Base-by-base conservation (phyloP, 2,888 invertebrate species). In the Rhodophaea formosa region DNA sequence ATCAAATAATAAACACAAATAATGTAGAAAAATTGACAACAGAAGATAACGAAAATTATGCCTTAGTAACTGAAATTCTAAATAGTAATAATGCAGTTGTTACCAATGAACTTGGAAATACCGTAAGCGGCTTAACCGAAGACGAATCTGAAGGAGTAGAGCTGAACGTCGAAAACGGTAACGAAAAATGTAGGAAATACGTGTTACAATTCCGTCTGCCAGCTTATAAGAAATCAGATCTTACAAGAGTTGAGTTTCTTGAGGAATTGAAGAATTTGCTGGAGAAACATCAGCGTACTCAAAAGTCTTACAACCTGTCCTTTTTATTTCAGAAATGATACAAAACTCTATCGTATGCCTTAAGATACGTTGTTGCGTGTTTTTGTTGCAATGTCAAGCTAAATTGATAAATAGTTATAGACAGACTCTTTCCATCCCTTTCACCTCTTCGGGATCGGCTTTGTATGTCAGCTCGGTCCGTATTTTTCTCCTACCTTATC, bases 311-410 rank as follows among this genome's bases (percentile, higher is more conserved):
- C 14, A 49, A 49, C 30, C 15, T 49, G 14, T 49, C 47, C 14
- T 49, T 49, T 30, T 30, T 49, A 15, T 49, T 49, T 23, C 29
- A 46, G 12, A 46, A 23, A 46, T 49, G 8, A 49, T 8, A 46
- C 2, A 46, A 8, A 17, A 46, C 6, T 3, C 44, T 43, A 39
- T 12, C 42, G 15, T 8, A 23, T 23, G 23, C 23, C 5, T 23
- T 23, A 5, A 2, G 23, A 23, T 23, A 23, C 3, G 23, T 23
- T 23, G 23, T 23, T 23, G 23, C 23, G 5, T 23, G 5, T 23
- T 23, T 23, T 23, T 23, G 2, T 23, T 23, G 5, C 23, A 23
- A 5, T 23, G 23, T 23, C 23, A 23, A 23, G 23, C 23, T 23
- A 23, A 23, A 23, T 3, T 23, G 23, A 23, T 23, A 23, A 5